phyloP scores from a whole-genome alignment of 2,888 invertebrate species.

The Metallyticus violacea region DNA sequence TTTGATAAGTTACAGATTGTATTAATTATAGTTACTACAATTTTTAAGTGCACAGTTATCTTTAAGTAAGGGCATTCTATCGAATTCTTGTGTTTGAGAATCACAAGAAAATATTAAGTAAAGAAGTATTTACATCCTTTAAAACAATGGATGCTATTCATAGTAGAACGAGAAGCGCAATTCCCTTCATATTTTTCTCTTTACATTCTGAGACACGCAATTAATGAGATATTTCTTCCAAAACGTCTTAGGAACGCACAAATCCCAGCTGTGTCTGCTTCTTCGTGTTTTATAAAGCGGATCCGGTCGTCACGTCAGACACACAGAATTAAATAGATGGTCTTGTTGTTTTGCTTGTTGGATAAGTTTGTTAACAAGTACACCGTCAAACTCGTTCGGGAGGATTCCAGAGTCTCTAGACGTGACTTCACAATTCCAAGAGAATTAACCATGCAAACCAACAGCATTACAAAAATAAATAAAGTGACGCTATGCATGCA shows the following conservation, averaged over 20 bases:
- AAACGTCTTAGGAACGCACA: not conserved
- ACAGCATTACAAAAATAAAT: not conserved
- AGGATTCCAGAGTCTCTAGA: not conserved
- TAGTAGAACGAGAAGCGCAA: not conserved
- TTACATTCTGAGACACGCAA: not conserved
- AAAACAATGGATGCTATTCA: not conserved
- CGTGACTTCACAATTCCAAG: not conserved
- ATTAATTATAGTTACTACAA: too few species aligned
- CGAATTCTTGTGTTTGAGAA: not conserved
- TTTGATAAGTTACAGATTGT: too few species aligned
- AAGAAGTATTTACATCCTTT: not conserved
- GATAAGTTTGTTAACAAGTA: not conserved
- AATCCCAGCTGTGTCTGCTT: not conserved
- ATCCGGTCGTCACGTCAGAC: not conserved
- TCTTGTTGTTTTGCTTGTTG: not conserved
- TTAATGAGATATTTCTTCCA: not conserved
- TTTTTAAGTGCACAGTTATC: too few species aligned
- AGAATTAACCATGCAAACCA: not conserved
- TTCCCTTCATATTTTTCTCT: not conserved
- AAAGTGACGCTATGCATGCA: not conserved
- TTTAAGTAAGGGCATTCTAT: too few species aligned
- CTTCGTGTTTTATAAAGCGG: not conserved
- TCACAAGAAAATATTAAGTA: not conserved
- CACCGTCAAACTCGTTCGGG: not conserved
- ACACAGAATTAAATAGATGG: not conserved